Evolutionary conservation across 2,888 invertebrate species (phyloP), one percentile per base, ranked within the genome.

Genomic region (Zaprionus obscuricornis): DNA sequence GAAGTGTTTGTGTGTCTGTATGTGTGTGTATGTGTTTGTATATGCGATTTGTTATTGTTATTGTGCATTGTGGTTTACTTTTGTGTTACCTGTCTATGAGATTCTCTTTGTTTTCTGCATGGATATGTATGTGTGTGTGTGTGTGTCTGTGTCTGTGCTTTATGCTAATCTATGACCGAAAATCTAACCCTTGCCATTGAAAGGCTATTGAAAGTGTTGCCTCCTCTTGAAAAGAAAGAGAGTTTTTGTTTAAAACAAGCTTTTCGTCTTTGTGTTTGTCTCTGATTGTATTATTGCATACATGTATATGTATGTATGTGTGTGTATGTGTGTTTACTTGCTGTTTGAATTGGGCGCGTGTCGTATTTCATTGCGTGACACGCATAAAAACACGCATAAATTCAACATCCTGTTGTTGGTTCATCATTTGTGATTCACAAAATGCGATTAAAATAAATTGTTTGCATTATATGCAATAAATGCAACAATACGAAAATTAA

Each of bases 211-310:
- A 72, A 67, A 78, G 82, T 74, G 83, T 68, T 55, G 50, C 16
- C 26, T 10, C 16, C 14, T 39, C 43, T 59, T 55, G 49, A 57
- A 73, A 60, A 75, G 66, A 70, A 73, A 73, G 66, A 78, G 82
- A 71, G 63, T 65, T 82, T 77, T 74, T 82, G 66, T 82, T 73
- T 65, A 69, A 81, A 79, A 83, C 81, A 69, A 83, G 81, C 79
- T 81, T 81, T 83, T 62, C 58, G 40, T 50, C 26, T 27, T 5
- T 26, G 20, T 16, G 27, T 27, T 2, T 52, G 39, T 45, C n/a
- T n/a, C n/a, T n/a, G n/a, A n/a, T n/a, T n/a, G n/a, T n/a, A n/a
- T n/a, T n/a, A 45, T 49, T 66, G 29, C 13, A 8, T 22, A 37
- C 22, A 49, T 34, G 22, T 20, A 42, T 66, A 34, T 31, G 26